A percentile compares a stretch with the other conserved stretches of the same genome.
Evolutionary conservation across 1,140 invertebrate genomes (phyloP).

Genomic region (Octopus sinensis): DNA sequence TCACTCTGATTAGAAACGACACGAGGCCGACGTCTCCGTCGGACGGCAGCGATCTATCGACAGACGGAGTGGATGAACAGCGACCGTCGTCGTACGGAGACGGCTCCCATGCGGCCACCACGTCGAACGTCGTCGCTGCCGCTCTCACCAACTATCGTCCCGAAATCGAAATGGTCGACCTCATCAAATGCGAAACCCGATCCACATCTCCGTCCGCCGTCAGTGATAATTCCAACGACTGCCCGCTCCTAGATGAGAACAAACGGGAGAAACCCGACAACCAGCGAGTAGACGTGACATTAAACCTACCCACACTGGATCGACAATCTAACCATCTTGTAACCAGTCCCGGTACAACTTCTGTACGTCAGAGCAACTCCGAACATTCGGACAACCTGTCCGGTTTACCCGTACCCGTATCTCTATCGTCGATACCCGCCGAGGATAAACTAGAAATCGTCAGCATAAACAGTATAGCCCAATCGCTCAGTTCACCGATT

Average conservation of each 20-base stretch:
- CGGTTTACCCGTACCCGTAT: too few species aligned
- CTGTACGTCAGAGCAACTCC: too few species aligned
- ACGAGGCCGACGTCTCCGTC: not conserved
- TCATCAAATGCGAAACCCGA: not conserved
- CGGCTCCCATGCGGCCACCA: constrained; percentile 7
- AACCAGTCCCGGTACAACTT: not conserved
- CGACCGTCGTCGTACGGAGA: not conserved
- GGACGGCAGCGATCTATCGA: not conserved
- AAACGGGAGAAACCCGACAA: not conserved
- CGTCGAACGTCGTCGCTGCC: too few species aligned
- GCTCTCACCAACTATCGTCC: not conserved
- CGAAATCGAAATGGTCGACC: not conserved
- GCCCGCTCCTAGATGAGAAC: not conserved
- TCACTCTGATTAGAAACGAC: not conserved
- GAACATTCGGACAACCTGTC: too few species aligned
- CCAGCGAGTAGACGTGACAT: not conserved
- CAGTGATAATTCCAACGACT: not conserved
- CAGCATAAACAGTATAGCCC: not conserved
- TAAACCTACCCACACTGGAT: not conserved
- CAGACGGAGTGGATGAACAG: not conserved
- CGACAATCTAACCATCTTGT: not conserved
- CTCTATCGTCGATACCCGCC: not conserved
- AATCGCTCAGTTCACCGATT: not conserved
- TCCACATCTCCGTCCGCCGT: not conserved
- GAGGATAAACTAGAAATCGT: not conserved